Conservation (phyloP, 1,140 invertebrate genomes). For the Gonatopus flavifemur region DNA sequence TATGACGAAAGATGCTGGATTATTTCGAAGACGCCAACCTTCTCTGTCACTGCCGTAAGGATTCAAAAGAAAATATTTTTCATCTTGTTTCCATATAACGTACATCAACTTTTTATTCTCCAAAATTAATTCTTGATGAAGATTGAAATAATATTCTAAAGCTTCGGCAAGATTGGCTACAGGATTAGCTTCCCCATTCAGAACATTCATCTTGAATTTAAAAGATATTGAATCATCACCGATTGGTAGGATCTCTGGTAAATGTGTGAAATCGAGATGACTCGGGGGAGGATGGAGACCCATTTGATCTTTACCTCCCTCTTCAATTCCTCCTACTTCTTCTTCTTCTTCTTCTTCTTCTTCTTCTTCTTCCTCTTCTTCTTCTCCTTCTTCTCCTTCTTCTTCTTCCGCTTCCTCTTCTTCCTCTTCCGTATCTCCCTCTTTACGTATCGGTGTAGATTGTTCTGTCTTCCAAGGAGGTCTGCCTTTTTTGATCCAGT, state of each 20-base stretch:
- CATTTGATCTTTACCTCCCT: background rate
- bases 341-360: slow-evolving; percentile 7
- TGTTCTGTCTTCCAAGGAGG: slow-evolving; percentile 3
- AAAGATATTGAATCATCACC: slow-evolving; percentile 26
- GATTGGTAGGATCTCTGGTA: slow-evolving; percentile 39
- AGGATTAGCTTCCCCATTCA: slow-evolving; percentile 33
- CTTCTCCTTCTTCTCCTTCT: slow-evolving; percentile 16
- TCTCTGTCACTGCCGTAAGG: slow-evolving; percentile 44
- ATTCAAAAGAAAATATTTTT: slow-evolving; percentile 45
- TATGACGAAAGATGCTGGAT: slow-evolving; percentile 35
- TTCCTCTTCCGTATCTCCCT: slow-evolving; percentile 19
- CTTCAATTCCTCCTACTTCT: background rate
- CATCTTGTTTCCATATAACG: slow-evolving; percentile 36
- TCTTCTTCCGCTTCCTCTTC: slow-evolving; percentile 13
- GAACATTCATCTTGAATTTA: slow-evolving; percentile 24
- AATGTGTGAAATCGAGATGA: slow-evolving; percentile 36
- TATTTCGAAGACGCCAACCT: slow-evolving; percentile 33
- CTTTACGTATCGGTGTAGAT: slow-evolving; percentile 2
- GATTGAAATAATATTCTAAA: slow-evolving; percentile 40
- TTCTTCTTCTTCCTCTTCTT: slow-evolving; percentile 16
- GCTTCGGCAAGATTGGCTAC: slow-evolving; percentile 45
- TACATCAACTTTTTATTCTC: slow-evolving; percentile 47
- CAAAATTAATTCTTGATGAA: slow-evolving; percentile 35
- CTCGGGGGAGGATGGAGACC: slow-evolving; percentile 20
- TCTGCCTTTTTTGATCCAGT: slow-evolving; percentile 30